These are phyloP conservation scores for Zosterops hypoxanthus DNA, from an alignment of 2,113 vertebrate species.

Conservation along the genomic window DNA sequence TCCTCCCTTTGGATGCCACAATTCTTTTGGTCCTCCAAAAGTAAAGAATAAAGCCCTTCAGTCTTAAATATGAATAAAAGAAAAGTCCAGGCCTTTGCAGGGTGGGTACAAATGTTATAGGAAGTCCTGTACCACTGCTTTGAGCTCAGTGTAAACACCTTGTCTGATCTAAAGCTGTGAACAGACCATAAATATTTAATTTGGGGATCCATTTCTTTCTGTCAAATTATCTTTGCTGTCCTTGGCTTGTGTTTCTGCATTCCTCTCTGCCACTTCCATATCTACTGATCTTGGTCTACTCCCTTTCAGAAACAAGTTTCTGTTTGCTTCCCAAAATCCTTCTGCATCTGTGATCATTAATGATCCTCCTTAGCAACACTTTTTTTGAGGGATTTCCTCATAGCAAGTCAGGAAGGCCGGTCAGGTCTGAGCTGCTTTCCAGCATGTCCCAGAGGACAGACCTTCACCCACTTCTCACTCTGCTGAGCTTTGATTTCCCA, in stretches of 20 bases:
- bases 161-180: neutral
- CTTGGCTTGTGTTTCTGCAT: neutral
- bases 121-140: neutral
- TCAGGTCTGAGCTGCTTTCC: neutral
- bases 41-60: neutral
- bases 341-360: neutral
- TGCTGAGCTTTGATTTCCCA: neutral
- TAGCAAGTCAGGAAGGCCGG: neutral
- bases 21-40: neutral
- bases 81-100: neutral
- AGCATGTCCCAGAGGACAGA: neutral
- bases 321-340: neutral
- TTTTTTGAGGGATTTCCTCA: neutral
- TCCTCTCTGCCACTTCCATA: neutral
- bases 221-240: neutral
- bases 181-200: neutral
- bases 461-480: neutral
- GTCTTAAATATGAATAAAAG: neutral
- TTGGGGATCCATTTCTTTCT: neutral
- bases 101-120: neutral
- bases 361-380: neutral
- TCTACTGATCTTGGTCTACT: neutral
- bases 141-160: neutral
- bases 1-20: neutral
- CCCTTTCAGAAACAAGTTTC: neutral